Evolutionary conservation across 1,140 invertebrate species (phyloP).

Genomic region (Achroia grisella): DNA sequence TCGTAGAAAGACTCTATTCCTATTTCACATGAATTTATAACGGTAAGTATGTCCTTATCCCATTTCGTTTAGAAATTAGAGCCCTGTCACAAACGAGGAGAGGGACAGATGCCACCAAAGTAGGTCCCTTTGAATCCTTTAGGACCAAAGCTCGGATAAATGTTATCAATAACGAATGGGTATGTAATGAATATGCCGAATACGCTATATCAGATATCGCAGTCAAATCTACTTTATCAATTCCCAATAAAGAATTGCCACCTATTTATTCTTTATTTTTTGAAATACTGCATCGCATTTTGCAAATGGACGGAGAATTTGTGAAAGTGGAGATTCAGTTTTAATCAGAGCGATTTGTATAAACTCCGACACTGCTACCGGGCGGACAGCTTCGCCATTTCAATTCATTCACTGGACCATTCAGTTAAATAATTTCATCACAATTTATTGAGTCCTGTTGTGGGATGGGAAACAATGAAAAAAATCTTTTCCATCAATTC

Average conservation of each 20-base stretch:
- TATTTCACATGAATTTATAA: too few relatives aligned
- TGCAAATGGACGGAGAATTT: slow-evolving; percentile 4
- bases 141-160: too few relatives aligned
- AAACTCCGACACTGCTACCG: not conserved
- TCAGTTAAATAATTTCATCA: slow-evolving; percentile 13
- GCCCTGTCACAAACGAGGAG: too few relatives aligned
- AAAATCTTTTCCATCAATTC: slow-evolving; percentile 1
- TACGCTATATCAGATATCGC: too few relatives aligned
- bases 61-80: too few relatives aligned
- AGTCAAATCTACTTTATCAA: too few relatives aligned
- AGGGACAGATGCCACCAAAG: too few relatives aligned
- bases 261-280: slow-evolving; percentile 1
- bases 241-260: not conserved
- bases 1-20: too few relatives aligned
- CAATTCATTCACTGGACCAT: slow-evolving; percentile 3
- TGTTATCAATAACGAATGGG: too few relatives aligned
- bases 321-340: not conserved
- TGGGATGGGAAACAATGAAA: slow-evolving; percentile 10
- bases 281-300: slow-evolving; percentile 5
- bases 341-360: slow-evolving; percentile 15
- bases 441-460: slow-evolving; percentile 13
- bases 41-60: too few relatives aligned
- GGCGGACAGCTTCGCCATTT: not conserved
- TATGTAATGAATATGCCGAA: too few relatives aligned
- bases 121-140: too few relatives aligned